Percentiles rank a stretch among this genome's conserved stretches.
Conservation (phyloP, 1,140 invertebrate genomes). For the Planococcus citri region DNA sequence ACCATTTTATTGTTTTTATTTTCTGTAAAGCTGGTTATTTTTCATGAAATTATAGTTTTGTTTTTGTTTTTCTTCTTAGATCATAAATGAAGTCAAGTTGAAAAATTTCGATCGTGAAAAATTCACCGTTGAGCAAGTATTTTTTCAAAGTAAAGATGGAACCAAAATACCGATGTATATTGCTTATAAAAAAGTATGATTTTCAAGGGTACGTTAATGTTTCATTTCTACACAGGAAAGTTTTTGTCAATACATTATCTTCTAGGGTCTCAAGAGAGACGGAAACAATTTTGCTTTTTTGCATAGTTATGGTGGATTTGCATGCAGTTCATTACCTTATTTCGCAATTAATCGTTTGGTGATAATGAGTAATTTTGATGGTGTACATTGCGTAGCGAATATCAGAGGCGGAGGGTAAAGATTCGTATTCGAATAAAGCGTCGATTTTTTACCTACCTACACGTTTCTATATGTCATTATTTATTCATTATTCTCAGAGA, state of each 20-base stretch:
- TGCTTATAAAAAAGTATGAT: slow-evolving; percentile 61
- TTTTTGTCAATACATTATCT: not conserved
- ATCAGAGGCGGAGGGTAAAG: slow-evolving; percentile 85
- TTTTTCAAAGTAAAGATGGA: slow-evolving; percentile 89
- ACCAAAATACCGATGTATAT: slow-evolving; percentile 97
- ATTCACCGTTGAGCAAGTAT: slow-evolving; percentile 56
- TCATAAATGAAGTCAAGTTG: slow-evolving; percentile 72
- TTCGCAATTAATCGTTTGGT: slow-evolving; percentile 71
- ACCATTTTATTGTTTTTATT: no score
- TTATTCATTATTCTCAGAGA: slow-evolving; percentile 45
- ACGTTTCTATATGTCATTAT: no score
- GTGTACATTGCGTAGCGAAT: slow-evolving; percentile 83
- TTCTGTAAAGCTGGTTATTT: no score
- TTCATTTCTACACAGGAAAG: no score
- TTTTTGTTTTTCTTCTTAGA: slow-evolving; percentile 37
- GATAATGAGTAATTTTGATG: slow-evolving; percentile 82
- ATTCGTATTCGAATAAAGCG: no score
- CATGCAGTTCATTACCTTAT: slow-evolving; percentile 75
- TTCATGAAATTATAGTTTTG: not conserved
- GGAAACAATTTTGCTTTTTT: slow-evolving; percentile 65
- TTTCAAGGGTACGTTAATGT: no score
- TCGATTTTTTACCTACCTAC: not conserved
- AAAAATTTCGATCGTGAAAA: slow-evolving; percentile 65
- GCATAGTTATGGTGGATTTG: slow-evolving; percentile 97
- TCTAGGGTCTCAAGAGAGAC: slow-evolving; percentile 46